phyloP scores from a whole-genome alignment of 2,888 invertebrate genomes.

The Ormyrus nitidulus region DNA sequence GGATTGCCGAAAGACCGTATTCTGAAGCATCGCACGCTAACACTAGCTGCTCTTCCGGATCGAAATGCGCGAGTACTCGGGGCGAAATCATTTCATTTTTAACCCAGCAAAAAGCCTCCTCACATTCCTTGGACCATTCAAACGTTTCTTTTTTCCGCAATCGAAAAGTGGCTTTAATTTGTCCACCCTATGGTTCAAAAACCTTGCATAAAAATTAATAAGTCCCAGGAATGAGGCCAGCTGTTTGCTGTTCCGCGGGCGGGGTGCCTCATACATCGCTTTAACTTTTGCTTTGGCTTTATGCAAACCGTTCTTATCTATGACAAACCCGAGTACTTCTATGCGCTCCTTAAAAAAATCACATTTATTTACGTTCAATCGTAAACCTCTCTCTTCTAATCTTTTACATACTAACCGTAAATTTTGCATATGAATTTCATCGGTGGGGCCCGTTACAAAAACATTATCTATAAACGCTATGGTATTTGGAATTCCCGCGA shows the following conservation, averaged over 20 bases:
- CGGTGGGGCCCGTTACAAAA: slow-evolving; percentile 55
- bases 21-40: slow-evolving; percentile 56
- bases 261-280: slow-evolving; percentile 41
- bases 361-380: slow-evolving; percentile 60
- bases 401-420: slow-evolving; percentile 55
- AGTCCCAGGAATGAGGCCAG: slow-evolving; percentile 41
- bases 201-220: slow-evolving; percentile 43
- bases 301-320: slow-evolving; percentile 59
- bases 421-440: slow-evolving; percentile 55
- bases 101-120: slow-evolving; percentile 50
- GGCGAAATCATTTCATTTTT: slow-evolving; percentile 56
- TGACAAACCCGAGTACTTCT: slow-evolving; percentile 60
- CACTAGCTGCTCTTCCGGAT: slow-evolving; percentile 48
- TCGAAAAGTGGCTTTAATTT: slow-evolving; percentile 49
- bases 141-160: slow-evolving; percentile 23
- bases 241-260: slow-evolving; percentile 33
- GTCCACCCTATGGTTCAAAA: slow-evolving; percentile 9
- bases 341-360: slow-evolving; percentile 58
- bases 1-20: slow-evolving; percentile 50
- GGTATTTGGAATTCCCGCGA: slow-evolving; percentile 10
- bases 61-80: slow-evolving; percentile 51
- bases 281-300: slow-evolving; percentile 33
- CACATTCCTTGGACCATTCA: slow-evolving; percentile 53
- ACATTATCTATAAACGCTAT: slow-evolving; percentile 60
- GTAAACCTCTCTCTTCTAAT: slow-evolving; percentile 57